A percentile compares a stretch with the other conserved stretches of the same genome.
These are phyloP conservation scores for Ditula angustiorana DNA, from an alignment of 2,888 invertebrate genomes.

Conservation along the genomic window DNA sequence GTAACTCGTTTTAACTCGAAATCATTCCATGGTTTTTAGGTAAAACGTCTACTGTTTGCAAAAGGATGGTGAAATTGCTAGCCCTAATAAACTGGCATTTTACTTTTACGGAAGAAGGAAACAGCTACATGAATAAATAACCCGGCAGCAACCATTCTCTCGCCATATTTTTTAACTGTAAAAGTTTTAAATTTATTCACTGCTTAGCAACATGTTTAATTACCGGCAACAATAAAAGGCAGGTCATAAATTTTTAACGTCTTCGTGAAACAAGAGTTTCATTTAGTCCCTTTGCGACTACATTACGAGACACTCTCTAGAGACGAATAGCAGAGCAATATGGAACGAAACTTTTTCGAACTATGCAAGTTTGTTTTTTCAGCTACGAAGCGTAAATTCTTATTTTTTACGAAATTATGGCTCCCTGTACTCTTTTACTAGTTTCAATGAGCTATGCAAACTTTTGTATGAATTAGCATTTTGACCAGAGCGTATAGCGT, in stretches of 20 bases:
- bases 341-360: not conserved
- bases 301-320: conserved; percentile 31
- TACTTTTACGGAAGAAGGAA: not conserved
- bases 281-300: conserved; percentile 42
- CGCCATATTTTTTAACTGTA: conserved; percentile 30
- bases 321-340: not conserved
- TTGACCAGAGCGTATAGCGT: too few relatives aligned
- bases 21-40: too few relatives aligned
- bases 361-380: conserved; percentile 6
- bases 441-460: not conserved
- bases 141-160: not conserved
- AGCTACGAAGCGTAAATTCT: not conserved
- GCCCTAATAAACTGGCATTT: not conserved
- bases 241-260: conserved; percentile 77
- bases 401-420: not conserved
- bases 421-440: not conserved
- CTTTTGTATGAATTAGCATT: not conserved
- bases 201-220: conserved; percentile 52
- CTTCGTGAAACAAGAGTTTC: conserved; percentile 63
- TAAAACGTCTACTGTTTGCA: not conserved
- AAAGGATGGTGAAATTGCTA: not conserved
- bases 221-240: conserved; percentile 66
- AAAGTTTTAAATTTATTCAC: conserved; percentile 50
- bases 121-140: conserved; percentile 32
- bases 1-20: too few relatives aligned